Base-by-base conservation (phyloP, 2,113 vertebrate genomes). In the Pelodiscus sinensis region DNA sequence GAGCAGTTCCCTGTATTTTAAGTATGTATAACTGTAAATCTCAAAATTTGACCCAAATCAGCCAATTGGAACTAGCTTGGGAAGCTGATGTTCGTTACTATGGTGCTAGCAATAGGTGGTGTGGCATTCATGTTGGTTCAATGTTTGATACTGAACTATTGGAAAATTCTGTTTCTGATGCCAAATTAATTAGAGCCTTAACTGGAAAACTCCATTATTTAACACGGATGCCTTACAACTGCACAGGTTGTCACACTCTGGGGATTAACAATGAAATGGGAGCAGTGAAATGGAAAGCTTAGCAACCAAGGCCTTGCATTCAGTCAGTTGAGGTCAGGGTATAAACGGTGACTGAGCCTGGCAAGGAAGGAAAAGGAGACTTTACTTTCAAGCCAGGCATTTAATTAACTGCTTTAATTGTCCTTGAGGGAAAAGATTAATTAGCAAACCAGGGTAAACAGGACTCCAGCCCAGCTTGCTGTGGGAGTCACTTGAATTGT, bases 261-360 rank as follows among this genome's bases (percentile, higher is more conserved):
- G 95, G 93, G 96, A 96, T 97, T 96, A 95, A 79, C 85, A 89
- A 90, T 92, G 94, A 94, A 95, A 94, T 35, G 79, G 89, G 92
- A 94, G 93, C 88, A 90, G 54, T 82, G 96, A 82, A 92, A 96
- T 90, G 96, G 96, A 96, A 96, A 96, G 77, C 92, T 92, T 81
- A 90, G 96, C 87, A 93, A n/a, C 86, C 7, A 75, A 88, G 57
- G 82, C 92, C 96, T 94, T 94, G 92, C 94, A 92, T 94, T 89
- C 0, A 1, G 79, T 97, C 94, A 96, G 96, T 94, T 88, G 87
- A 87, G 94, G 90, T 93, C 96, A 81, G 14, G 87, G 90, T 57
- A 86, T 87, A 87, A 54, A 93, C 91, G 57, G 55, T 54, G 94
- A 44, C 83, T 84, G 83, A 87, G 81, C 68, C 21, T 75, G 12